Percentiles rank a stretch among this genome's conserved stretches.
phyloP scores from a whole-genome alignment of 2,797 vertebrate species.

The Anisognathus igniventris region DNA sequence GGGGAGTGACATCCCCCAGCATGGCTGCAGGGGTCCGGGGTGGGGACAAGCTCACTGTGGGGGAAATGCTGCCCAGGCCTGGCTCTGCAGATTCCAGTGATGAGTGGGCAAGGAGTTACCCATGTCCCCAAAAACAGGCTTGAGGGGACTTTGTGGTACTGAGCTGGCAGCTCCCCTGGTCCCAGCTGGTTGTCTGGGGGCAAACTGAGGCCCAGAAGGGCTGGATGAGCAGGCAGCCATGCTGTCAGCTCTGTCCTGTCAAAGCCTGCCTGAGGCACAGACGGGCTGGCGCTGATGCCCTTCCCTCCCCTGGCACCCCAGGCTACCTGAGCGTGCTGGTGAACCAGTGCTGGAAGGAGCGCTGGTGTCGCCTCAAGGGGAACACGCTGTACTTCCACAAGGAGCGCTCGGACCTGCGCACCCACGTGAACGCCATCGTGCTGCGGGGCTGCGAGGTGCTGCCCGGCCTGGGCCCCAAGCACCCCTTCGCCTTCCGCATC shows the following conservation, averaged over 20 bases:
- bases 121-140: not conserved
- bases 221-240: accelerated
- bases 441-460: constrained; percentile 88
- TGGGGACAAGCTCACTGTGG: accelerated
- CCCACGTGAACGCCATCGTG: constrained; percentile 79
- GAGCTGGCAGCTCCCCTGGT: not conserved
- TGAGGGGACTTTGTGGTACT: not conserved
- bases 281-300: not conserved
- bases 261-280: not conserved
- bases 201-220: not conserved
- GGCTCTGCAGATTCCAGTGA: not conserved
- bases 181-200: not conserved
- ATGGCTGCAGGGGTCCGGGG: accelerated
- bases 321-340: constrained; percentile 89
- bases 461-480: constrained; percentile 88
- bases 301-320: constrained; percentile 25
- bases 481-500: constrained; percentile 93
- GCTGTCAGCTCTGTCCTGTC: not conserved
- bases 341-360: constrained; percentile 91
- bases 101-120: accelerated
- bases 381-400: constrained; percentile 90
- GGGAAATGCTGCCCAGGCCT: not conserved
- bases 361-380: constrained; percentile 88
- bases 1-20: not conserved
- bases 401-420: constrained; percentile 81